Evolutionary conservation across 2,113 vertebrate genomes (phyloP).

Genomic region (Motacilla tschutschensis): DNA sequence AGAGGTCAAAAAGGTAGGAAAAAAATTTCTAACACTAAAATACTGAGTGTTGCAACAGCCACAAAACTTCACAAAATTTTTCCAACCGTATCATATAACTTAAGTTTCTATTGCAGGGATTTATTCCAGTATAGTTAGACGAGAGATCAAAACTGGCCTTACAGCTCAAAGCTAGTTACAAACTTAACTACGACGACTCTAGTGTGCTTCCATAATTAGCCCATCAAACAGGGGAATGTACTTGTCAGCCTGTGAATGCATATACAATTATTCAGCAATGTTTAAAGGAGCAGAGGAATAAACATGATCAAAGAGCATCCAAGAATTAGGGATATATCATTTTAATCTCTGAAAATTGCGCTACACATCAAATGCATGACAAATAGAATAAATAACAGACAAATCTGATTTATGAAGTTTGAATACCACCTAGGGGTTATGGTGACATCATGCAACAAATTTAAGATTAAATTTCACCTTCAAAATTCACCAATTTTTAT

Average conservation of each 20-base stretch:
- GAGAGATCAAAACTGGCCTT: slow-evolving; percentile 44
- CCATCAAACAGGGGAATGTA: slow-evolving; percentile 53
- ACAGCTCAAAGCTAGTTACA: slow-evolving; percentile 34
- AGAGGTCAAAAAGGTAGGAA: background rate
- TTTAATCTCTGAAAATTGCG: slow-evolving; percentile 70
- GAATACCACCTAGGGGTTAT: slow-evolving; percentile 63
- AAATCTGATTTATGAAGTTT: slow-evolving; percentile 61
- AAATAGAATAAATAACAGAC: slow-evolving; percentile 54
- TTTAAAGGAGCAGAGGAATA: slow-evolving; percentile 64
- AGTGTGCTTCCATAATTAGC: slow-evolving; percentile 56
- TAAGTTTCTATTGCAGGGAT: background rate
- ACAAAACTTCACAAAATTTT: background rate
- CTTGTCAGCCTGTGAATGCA: slow-evolving; percentile 60
- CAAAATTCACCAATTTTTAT: background rate
- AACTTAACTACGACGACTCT: slow-evolving; percentile 30
- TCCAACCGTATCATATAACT: background rate
- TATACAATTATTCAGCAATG: slow-evolving; percentile 62
- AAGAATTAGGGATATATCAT: slow-evolving; percentile 67
- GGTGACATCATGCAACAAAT: slow-evolving; percentile 23
- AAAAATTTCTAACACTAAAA: background rate
- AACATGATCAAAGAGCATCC: slow-evolving; percentile 68
- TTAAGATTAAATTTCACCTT: slow-evolving; percentile 1
- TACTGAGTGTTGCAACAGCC: background rate
- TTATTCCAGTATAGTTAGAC: background rate
- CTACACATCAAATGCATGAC: slow-evolving; percentile 53